A percentile compares a stretch with the other conserved stretches of the same genome.
These are phyloP conservation scores for Noturus placidus DNA, from an alignment of 2,113 vertebrate species.

Conservation along the genomic window DNA sequence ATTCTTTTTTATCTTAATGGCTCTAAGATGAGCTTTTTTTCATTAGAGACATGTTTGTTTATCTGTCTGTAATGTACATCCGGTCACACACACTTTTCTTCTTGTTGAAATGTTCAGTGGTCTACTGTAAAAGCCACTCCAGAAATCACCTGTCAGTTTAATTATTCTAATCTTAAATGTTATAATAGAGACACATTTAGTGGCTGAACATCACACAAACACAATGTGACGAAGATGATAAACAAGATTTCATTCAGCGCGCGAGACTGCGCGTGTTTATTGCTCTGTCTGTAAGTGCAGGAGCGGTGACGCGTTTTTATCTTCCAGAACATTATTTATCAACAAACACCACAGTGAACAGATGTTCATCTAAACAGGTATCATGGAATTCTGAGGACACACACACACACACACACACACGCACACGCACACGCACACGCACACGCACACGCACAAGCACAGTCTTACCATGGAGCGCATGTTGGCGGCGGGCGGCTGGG, in stretches of 20 bases:
- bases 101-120: background rate
- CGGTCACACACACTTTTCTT: background rate
- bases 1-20: background rate
- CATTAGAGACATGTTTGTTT: background rate
- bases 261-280: background rate
- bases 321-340: background rate
- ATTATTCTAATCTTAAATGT: too few species aligned
- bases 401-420: background rate
- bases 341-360: background rate
- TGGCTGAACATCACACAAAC: background rate
- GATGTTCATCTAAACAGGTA: background rate
- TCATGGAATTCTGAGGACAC: background rate
- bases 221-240: background rate
- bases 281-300: background rate
- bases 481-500: constrained; percentile 32
- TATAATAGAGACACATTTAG: background rate
- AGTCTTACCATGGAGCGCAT: constrained; percentile 50
- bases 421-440: background rate
- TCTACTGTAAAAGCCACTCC: too few species aligned
- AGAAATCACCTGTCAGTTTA: too few species aligned
- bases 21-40: background rate
- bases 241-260: background rate
- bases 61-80: background rate
- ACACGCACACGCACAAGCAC: background rate
- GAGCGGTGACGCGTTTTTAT: background rate